Base-by-base conservation (phyloP, 2,888 invertebrate genomes). In the Hoplodrina blanda region DNA sequence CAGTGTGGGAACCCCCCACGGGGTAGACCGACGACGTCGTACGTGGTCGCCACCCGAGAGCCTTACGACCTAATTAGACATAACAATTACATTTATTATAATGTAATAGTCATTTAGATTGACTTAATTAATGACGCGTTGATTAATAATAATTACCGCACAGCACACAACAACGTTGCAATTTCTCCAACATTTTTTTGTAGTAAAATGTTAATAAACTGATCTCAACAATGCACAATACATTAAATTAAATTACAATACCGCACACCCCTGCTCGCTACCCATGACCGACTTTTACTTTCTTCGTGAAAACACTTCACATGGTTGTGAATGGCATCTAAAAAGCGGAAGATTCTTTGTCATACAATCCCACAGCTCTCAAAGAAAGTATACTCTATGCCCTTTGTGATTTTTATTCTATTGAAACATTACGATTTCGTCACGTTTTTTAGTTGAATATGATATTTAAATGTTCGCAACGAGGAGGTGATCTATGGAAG, bases 201-300 rank as follows among this genome's bases (percentile, higher is more conserved):
- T 57, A 62, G 46, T 17, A 37, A 70, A 68, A 71, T 70, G 61
- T 49, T 65, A 78, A 56, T 75, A 74, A 54, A 66, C 44, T 46
- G 50, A 62, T 62, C 52, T 59, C 55, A 55, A 69, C 68, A 76
- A 81, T 74, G 71, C 67, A 74, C 82, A 81, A 78, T 70, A 64
- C 66, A 61, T 55, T 52, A 65, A 73, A 76, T 46, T 62, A 53
- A 33, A 69, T 76, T 10, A 49, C 65, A 80, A 69, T 80, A 65
- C 11, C 10, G 66, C 54, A 44, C 81, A 81, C 54, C 85, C 83
- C 79, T 82, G 81, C 57, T 69, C 78, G 62, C 71, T 68, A 66
- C 83, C 72, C 69, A 78, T 94, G 94, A 91, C 94, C 93, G 89
- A 91, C 94, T 95, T 94, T 95, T 95, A 95, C 95, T 95, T 95